Percentiles rank a stretch among this genome's conserved stretches.
These are phyloP conservation scores for Hippoglossus stenolepis DNA, from an alignment of 2,113 vertebrate genomes.

Conservation along the genomic window DNA sequence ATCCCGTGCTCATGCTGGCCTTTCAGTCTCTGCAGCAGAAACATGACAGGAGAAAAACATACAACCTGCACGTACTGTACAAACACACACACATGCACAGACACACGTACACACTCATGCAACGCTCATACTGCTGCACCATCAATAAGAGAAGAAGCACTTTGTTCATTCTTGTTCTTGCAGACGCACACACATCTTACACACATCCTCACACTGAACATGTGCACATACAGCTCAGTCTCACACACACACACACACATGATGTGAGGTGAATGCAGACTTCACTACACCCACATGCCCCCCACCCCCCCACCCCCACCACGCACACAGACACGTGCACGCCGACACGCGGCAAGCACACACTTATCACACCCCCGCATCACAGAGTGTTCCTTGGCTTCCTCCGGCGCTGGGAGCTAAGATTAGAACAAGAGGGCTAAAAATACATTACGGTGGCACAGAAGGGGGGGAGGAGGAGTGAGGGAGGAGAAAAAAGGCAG, in stretches of 20 bases:
- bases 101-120: not conserved
- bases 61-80: not conserved
- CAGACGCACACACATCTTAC: not conserved
- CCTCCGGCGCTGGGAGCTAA: slow-evolving; percentile 63
- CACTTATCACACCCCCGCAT: slow-evolving; percentile 62
- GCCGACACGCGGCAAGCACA: slow-evolving; percentile 23
- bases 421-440: slow-evolving; percentile 75
- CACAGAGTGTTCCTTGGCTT: slow-evolving; percentile 45
- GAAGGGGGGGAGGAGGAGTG: not conserved
- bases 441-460: slow-evolving; percentile 67
- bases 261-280: not conserved
- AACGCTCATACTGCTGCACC: not conserved
- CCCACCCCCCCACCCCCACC: not conserved
- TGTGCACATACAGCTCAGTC: slow-evolving; percentile 3
- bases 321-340: slow-evolving; percentile 13
- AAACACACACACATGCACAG: not conserved
- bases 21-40: too few species aligned
- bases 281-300: not conserved
- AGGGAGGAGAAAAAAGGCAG: not conserved
- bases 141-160: not conserved
- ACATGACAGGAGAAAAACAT: not conserved
- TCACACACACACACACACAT: slow-evolving; percentile 3
- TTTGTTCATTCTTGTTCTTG: not conserved
- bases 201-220: not conserved
- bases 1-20: not conserved